A percentile compares a stretch with the other conserved stretches of the same genome.
Evolutionary conservation across 2,113 vertebrate species (phyloP).

Genomic region (Oenanthe melanoleuca): DNA sequence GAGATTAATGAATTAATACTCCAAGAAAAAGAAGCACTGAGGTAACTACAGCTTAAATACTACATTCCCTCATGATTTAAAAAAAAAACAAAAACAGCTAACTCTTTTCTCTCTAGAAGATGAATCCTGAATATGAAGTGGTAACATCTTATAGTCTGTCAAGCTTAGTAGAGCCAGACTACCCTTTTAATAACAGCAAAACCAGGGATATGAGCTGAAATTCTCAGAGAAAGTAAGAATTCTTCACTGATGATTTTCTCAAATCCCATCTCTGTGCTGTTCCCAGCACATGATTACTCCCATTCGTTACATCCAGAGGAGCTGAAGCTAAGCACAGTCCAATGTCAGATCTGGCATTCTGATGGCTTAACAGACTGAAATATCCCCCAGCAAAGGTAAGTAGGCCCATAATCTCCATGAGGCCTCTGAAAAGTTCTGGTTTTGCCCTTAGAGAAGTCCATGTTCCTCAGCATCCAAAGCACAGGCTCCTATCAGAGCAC

Average conservation of each 20-base stretch:
- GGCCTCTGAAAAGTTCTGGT: background rate
- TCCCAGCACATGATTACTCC: background rate
- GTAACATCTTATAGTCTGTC: background rate
- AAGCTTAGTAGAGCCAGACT: background rate
- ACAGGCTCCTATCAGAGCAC: background rate
- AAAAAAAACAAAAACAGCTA: background rate
- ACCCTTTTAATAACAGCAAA: background rate
- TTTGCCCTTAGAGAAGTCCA: background rate
- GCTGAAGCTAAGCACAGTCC: background rate
- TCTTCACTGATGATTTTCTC: background rate
- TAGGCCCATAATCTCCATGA: background rate
- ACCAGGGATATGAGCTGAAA: background rate
- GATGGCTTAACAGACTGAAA: background rate
- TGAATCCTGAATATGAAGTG: background rate
- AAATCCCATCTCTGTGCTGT: background rate
- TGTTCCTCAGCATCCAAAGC: background rate
- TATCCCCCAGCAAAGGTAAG: background rate
- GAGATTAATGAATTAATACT: slow-evolving; percentile 24
- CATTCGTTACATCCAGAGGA: background rate
- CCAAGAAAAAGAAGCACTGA: background rate
- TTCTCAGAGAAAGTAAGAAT: background rate
- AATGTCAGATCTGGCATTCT: background rate
- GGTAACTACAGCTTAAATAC: slow-evolving; percentile 34
- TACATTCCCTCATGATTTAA: background rate
- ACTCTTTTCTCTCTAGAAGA: background rate